These are phyloP conservation scores for Eubucco bourcierii DNA, from an alignment of 2,113 vertebrate genomes.

Conservation along the genomic window DNA sequence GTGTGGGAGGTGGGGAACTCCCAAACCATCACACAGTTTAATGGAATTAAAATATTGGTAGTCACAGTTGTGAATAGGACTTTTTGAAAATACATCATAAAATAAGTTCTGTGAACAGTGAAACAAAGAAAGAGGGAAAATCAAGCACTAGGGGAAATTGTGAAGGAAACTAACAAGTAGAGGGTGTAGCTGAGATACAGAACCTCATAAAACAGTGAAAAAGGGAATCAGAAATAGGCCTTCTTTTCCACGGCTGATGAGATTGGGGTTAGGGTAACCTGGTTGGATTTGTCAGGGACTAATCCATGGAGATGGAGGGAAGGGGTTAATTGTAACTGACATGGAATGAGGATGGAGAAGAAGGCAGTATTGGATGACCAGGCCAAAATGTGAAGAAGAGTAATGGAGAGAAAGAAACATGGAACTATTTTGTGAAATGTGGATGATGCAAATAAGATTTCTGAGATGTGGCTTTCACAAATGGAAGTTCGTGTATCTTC, in stretches of 20 bases:
- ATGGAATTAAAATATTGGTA: neutral
- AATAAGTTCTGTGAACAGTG: neutral
- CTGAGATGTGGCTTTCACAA: neutral
- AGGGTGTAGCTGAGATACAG: neutral
- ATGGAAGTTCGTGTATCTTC: neutral
- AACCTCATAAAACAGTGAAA: neutral
- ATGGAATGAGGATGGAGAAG: neutral
- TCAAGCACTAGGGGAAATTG: fast-evolving
- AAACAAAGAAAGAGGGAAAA: neutral
- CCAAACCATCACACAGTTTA: too few species aligned
- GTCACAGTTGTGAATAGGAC: neutral
- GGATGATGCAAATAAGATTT: neutral
- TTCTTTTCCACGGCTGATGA: neutral
- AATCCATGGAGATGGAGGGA: neutral
- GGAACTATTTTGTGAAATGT: neutral
- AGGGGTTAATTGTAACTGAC: neutral
- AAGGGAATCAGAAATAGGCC: neutral
- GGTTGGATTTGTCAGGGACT: neutral
- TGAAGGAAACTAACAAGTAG: neutral
- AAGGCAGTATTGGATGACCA: neutral
- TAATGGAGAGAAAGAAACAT: neutral
- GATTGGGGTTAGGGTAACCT: neutral
- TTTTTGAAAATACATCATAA: neutral
- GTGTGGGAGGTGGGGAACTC: too few species aligned
- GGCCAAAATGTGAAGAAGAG: neutral